phyloP scores from a whole-genome alignment of 1,140 invertebrate species.

The Chrysopa pallens region DNA sequence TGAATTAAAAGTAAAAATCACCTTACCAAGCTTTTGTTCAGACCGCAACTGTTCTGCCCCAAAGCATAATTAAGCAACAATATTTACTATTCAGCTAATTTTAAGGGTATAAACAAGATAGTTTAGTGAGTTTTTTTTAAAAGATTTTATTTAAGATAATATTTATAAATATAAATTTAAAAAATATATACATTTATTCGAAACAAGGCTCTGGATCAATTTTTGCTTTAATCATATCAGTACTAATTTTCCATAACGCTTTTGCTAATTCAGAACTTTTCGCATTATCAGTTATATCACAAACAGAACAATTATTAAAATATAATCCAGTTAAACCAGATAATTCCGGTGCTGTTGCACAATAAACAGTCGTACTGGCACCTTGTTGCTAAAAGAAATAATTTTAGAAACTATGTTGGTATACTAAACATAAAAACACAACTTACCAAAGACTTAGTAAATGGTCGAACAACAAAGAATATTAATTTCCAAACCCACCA shows the following conservation, averaged over 20 bases:
- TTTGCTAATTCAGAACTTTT: constrained; percentile 33
- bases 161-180: too few relatives aligned
- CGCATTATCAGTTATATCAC: constrained; percentile 44
- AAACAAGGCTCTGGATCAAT: constrained; percentile 1
- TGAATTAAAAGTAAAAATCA: too few relatives aligned
- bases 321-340: constrained; percentile 70
- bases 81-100: too few relatives aligned
- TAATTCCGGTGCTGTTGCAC: constrained; percentile 67
- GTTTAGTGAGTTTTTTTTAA: too few relatives aligned
- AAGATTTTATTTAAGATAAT: too few relatives aligned
- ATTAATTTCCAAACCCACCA: constrained; percentile 69
- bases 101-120: too few relatives aligned
- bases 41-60: too few relatives aligned
- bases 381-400: constrained; percentile 64
- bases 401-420: too few relatives aligned
- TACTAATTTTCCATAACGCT: constrained; percentile 44
- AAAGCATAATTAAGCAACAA: too few relatives aligned
- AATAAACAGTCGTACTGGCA: constrained; percentile 73
- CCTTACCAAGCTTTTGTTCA: too few relatives aligned
- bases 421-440: too few relatives aligned
- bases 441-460: constrained; percentile 81
- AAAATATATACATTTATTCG: too few relatives aligned
- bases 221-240: constrained; percentile 31
- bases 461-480: constrained; percentile 65
- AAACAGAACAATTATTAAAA: constrained; percentile 85